Percentiles rank a stretch among this genome's conserved stretches.
Conservation (phyloP, 2,113 vertebrate species). For the Butorides virescens region DNA sequence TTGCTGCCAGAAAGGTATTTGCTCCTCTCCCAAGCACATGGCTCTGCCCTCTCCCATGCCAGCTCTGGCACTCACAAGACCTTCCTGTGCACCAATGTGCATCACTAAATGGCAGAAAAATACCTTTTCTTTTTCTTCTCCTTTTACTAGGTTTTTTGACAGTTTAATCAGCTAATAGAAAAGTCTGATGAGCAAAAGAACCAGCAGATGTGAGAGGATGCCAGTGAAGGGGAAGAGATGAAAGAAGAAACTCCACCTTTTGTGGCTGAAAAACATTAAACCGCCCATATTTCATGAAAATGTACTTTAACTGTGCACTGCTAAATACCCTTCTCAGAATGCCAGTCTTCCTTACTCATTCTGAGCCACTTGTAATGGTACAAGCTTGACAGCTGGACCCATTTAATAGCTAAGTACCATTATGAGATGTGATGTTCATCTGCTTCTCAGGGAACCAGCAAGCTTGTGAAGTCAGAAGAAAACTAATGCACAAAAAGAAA, state of each 20-base stretch:
- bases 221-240: not conserved
- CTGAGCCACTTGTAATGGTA: not conserved
- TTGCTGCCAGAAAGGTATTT: not conserved
- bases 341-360: not conserved
- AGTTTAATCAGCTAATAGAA: not conserved
- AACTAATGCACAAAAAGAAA: rapidly evolving
- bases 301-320: not conserved
- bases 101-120: not conserved
- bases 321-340: not conserved
- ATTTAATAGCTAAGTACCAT: not conserved
- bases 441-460: not conserved
- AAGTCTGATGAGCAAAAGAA: not conserved
- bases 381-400: rapidly evolving
- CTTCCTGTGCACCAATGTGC: not conserved
- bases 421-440: rapidly evolving
- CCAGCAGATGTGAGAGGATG: not conserved
- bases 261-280: not conserved
- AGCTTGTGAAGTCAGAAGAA: not conserved
- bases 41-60: not conserved
- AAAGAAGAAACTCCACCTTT: not conserved
- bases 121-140: rapidly evolving
- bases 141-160: not conserved
- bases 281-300: not conserved
- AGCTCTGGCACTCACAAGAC: not conserved
- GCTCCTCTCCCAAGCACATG: not conserved